phyloP scores from a whole-genome alignment of 1,140 invertebrate genomes.

The Plectus sambesii region DNA sequence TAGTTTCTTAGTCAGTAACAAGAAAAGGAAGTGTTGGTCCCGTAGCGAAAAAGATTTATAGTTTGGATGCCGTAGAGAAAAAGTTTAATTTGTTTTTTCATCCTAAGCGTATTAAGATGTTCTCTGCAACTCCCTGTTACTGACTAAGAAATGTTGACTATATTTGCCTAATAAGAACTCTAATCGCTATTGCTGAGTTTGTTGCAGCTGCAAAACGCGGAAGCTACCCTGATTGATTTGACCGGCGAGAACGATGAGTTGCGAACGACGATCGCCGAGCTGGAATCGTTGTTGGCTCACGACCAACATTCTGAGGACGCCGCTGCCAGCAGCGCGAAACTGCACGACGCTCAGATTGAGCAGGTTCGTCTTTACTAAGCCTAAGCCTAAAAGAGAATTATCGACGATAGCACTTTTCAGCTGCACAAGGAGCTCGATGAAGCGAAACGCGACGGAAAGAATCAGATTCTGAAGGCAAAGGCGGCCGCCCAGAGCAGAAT shows the following conservation, averaged over 20 bases:
- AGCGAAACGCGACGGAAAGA: conserved; percentile 19
- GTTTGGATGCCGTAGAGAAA: too few relatives aligned
- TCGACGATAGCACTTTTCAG: conserved; percentile 15
- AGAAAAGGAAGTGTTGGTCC: too few relatives aligned
- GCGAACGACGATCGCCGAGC: conserved; percentile 28
- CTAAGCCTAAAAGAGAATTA: conserved; percentile 1
- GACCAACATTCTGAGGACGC: conserved; percentile 5
- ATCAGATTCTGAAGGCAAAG: conserved; percentile 29
- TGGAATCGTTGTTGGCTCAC: conserved; percentile 18
- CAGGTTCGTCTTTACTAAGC: conserved; percentile 10
- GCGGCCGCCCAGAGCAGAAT: conserved; percentile 36
- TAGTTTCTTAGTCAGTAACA: too few relatives aligned
- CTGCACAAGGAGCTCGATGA: conserved; percentile 25
- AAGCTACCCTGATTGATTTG: conserved; percentile 29
- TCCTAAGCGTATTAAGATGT: too few relatives aligned
- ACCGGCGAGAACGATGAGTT: conserved; percentile 33
- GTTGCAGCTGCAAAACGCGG: too few relatives aligned
- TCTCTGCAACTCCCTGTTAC: too few relatives aligned
- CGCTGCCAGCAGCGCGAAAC: conserved; percentile 4
- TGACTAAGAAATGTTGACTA: too few relatives aligned
- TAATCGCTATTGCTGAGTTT: too few relatives aligned
- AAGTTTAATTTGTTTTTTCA: too few relatives aligned
- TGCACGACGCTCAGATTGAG: conserved; percentile 17
- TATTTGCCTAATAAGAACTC: too few relatives aligned
- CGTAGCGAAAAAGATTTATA: too few relatives aligned